Evolutionary conservation across 2,888 invertebrate species (phyloP).

Genomic region (Iselma pallidipennis): DNA sequence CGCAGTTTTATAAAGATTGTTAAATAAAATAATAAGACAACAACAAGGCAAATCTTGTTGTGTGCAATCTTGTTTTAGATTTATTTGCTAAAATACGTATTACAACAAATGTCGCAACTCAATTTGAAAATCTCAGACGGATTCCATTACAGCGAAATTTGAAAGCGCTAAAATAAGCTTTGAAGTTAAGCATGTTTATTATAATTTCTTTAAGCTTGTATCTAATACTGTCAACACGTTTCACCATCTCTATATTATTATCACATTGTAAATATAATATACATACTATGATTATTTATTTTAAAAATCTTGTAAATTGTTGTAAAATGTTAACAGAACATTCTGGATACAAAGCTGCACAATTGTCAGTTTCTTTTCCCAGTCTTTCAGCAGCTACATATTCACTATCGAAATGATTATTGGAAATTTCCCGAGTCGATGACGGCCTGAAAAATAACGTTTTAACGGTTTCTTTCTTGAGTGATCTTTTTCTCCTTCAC

Average conservation of each 20-base stretch:
- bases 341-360: conserved; percentile 66
- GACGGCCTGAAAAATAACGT: conserved; percentile 65
- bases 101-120: no score
- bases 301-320: conserved; percentile 59
- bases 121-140: no score
- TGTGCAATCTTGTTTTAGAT: no score
- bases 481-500: neutral
- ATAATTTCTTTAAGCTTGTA: no score
- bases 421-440: conserved; percentile 66
- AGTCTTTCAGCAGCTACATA: conserved; percentile 74
- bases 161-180: no score
- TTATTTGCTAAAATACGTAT: no score
- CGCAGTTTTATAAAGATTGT: no score
- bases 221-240: neutral
- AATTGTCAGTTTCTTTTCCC: conserved; percentile 61
- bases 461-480: neutral
- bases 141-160: no score
- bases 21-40: no score
- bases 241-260: neutral
- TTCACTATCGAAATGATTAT: conserved; percentile 70
- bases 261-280: neutral
- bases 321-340: conserved; percentile 65
- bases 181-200: no score
- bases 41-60: no score
- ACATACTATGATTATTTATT: neutral